phyloP scores from a whole-genome alignment of 2,888 invertebrate genomes.

The Acleris cristana region DNA sequence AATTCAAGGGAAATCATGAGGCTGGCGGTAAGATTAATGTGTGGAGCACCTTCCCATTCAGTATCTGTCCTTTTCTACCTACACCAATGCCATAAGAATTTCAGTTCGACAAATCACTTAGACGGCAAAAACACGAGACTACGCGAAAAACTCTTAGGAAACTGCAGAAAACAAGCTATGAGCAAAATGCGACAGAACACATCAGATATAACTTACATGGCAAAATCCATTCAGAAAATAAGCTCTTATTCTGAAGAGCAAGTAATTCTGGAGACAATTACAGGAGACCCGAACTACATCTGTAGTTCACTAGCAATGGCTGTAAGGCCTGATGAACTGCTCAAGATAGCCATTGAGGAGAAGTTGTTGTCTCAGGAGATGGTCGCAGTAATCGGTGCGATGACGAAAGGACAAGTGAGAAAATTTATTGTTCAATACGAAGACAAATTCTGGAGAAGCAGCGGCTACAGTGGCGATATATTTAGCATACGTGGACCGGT shows the following conservation, averaged over 20 bases:
- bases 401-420: slow-evolving; percentile 60
- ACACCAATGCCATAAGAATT: slow-evolving; percentile 71
- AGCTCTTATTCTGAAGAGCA: slow-evolving; percentile 62
- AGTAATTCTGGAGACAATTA: slow-evolving; percentile 69
- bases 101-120: slow-evolving; percentile 62
- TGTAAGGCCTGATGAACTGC: slow-evolving; percentile 68
- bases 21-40: slow-evolving; percentile 65
- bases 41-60: slow-evolving; percentile 62
- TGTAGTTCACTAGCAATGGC: slow-evolving; percentile 75
- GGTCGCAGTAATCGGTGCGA: slow-evolving; percentile 47
- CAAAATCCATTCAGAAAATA: slow-evolving; percentile 65
- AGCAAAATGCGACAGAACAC: slow-evolving; percentile 64
- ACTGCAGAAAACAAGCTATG: slow-evolving; percentile 62
- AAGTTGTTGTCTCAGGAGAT: slow-evolving; percentile 57
- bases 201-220: slow-evolving; percentile 62
- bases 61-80: slow-evolving; percentile 76
- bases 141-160: slow-evolving; percentile 69
- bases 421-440: slow-evolving; percentile 70
- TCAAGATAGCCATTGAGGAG: slow-evolving; percentile 62
- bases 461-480: slow-evolving; percentile 75
- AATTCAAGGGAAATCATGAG: slow-evolving; percentile 73
- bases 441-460: slow-evolving; percentile 65
- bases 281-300: slow-evolving; percentile 68
- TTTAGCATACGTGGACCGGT: slow-evolving; percentile 74
- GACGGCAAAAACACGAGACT: slow-evolving; percentile 68